These are phyloP conservation scores for Agrochola litura DNA, from an alignment of 2,888 invertebrate genomes.

Conservation along the genomic window DNA sequence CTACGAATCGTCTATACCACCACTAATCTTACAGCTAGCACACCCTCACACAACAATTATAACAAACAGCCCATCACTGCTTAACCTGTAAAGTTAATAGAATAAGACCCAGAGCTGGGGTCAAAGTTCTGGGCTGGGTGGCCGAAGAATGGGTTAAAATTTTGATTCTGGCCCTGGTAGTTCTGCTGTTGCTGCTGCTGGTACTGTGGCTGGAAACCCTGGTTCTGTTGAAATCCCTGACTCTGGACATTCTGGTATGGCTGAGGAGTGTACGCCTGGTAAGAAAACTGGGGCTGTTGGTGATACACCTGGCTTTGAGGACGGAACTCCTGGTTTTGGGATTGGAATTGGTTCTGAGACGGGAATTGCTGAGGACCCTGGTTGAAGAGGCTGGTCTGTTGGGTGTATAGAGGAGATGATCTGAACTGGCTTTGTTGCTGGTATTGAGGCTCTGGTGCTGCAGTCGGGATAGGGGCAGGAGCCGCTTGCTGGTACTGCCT, in stretches of 20 bases:
- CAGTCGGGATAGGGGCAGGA: conserved; percentile 57
- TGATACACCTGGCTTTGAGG: conserved; percentile 85
- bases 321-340: conserved; percentile 72
- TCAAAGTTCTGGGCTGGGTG: conserved; percentile 94
- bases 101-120: conserved; percentile 94
- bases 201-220: conserved; percentile 74
- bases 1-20: conserved; percentile 41
- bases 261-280: conserved; percentile 82
- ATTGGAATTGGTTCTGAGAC: conserved; percentile 78
- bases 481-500: conserved; percentile 69
- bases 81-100: conserved; percentile 93
- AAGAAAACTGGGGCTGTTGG: conserved; percentile 85
- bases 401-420: conserved; percentile 71
- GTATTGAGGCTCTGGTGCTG: conserved; percentile 69
- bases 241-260: conserved; percentile 64
- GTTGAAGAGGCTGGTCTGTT: conserved; percentile 77
- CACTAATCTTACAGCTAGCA: conserved; percentile 44
- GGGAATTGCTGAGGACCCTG: conserved; percentile 82
- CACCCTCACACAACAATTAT: conserved; percentile 21
- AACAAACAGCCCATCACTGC: conserved; percentile 39
- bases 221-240: conserved; percentile 71
- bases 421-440: conserved; percentile 70
- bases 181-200: conserved; percentile 77
- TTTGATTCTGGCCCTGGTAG: conserved; percentile 80
- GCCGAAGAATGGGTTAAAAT: conserved; percentile 89